Conservation (phyloP, 2,797 vertebrate species). For the Rhabdophis nuchalis region DNA sequence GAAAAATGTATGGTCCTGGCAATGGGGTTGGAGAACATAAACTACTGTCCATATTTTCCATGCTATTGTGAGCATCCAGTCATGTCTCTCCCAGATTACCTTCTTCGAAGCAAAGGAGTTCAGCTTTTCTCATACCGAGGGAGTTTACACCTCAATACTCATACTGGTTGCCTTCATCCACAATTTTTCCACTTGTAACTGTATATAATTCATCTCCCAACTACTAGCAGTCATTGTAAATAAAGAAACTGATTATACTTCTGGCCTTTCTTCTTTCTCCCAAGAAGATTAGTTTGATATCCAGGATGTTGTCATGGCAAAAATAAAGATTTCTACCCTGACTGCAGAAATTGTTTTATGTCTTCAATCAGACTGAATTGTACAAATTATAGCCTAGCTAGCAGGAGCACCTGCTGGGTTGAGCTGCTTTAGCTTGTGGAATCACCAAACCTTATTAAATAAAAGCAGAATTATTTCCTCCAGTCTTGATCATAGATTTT, state of each 20-base stretch:
- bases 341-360: not conserved
- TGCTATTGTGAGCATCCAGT: not conserved
- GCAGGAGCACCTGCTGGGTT: conserved; percentile 46
- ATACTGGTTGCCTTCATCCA: not conserved
- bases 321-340: not conserved
- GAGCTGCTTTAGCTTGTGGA: conserved; percentile 19
- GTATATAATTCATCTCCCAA: not conserved
- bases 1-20: not conserved
- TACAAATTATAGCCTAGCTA: not conserved
- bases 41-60: not conserved
- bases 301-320: not conserved
- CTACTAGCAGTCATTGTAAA: not conserved
- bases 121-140: not conserved
- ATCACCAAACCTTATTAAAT: conserved; percentile 8
- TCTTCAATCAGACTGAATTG: not conserved
- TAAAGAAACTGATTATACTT: not conserved
- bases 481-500: conserved; percentile 34
- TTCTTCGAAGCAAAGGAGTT: not conserved
- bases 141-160: not conserved
- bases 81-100: not conserved
- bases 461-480: not conserved
- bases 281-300: not conserved
- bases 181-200: not conserved
- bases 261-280: not conserved
- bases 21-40: not conserved